Percentiles rank a stretch among this genome's conserved stretches.
Evolutionary conservation across 64 coral and sea anemone species (phyloP).

Genomic region (Actinia equina): DNA sequence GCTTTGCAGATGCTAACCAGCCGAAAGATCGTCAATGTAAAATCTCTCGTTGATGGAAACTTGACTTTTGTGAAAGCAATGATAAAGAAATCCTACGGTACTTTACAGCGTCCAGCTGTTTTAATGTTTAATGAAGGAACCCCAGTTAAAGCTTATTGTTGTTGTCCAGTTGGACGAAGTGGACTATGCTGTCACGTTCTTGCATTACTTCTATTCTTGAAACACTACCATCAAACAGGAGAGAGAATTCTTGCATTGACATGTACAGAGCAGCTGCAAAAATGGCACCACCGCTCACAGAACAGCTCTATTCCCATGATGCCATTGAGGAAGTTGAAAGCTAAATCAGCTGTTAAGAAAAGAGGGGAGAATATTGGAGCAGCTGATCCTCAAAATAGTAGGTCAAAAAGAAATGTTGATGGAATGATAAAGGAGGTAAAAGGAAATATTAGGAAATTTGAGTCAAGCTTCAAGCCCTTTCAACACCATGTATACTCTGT

Average conservation of each 20-base stretch:
- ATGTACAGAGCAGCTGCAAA: constrained; percentile 35
- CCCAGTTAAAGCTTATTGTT: constrained; percentile 27
- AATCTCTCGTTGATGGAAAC: constrained; percentile 1
- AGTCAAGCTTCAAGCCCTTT: no score
- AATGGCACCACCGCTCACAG: constrained; percentile 42
- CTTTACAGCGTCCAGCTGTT: constrained; percentile 21
- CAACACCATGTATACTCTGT: no score
- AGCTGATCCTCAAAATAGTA: no score
- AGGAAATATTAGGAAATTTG: no score
- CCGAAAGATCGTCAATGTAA: constrained; percentile 41
- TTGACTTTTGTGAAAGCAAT: constrained; percentile 34
- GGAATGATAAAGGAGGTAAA: no score
- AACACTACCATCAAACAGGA: not conserved
- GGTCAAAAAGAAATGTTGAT: no score
- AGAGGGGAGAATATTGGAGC: no score
- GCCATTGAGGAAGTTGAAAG: no score
- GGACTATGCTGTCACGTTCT: no score
- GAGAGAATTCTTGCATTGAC: constrained; percentile 25
- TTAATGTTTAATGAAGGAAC: not conserved
- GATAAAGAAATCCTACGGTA: constrained; percentile 38
- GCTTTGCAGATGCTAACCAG: constrained; percentile 37
- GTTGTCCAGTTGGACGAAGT: constrained; percentile 12
- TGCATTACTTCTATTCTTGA: constrained; percentile 3
- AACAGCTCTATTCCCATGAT: no score
- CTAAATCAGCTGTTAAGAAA: no score